Evolutionary conservation across 92 coral and sea anemone genomes (phyloP), one percentile per base, ranked within the genome.

Genomic region (Epizoanthus ramosus): DNA sequence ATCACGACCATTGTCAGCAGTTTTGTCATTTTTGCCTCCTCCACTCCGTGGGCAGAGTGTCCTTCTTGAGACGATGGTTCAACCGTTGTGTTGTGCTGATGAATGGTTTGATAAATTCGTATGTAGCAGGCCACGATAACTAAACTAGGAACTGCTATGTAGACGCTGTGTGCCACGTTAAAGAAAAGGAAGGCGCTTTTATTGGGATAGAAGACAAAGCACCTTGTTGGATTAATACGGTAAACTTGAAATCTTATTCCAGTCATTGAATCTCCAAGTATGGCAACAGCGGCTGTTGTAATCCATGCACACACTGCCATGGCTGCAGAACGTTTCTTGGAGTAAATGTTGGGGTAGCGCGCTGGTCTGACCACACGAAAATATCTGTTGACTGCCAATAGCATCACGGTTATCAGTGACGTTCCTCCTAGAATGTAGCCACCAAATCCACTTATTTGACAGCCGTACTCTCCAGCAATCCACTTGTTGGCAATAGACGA

Each of bases 381-480:
- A 18, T n/a, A 75, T 37, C 81, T 75, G 68, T 75, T 75, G 57
- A 75, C 57, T 57, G 81, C 81, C 33, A 75, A n/a, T 10, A 75
- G 57, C 81, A 59, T 57, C 16, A 75, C 16, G 10, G 81, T 75
- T 18, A 58, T 31, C 35, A 75, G 58, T 4, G 81, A 75, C 3
- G 65, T 37, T 9, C 35, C 69, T 64, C 69, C 69, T 10, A 64
- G 8, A 13, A 64, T 64, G 1, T 28, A 64, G 17, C 69, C 37
- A 9, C 45, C 21, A 75, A 75, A 68, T 33, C 61, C 59, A 0
- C 81, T 66, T 33, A 75, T 19, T 17, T 59, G 45, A 31, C 81
- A 75, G 12, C 81, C 81, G 33, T 35, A 35, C 22, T 3, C 22
- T n/a, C 81, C 81, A 5, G 23, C n/a, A 75, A 33, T 31, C 81